Evolutionary conservation across 2,113 vertebrate genomes (phyloP), one percentile per base, ranked within the genome.

Genomic region (Ascaphus truei): DNA sequence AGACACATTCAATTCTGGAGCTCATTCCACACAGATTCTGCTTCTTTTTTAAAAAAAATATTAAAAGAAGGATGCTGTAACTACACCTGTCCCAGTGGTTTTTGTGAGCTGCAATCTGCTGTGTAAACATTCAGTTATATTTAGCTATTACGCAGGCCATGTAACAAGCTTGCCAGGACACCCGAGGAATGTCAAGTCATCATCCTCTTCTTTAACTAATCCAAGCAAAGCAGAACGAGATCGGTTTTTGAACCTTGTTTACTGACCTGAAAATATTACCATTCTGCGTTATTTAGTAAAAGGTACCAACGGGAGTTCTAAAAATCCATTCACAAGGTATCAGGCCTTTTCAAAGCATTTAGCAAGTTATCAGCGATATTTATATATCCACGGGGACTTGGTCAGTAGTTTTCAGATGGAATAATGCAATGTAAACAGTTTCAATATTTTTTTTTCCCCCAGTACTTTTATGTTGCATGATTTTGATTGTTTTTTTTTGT

Each of bases 391-490:
- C 22, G 26, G 50, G 50, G 39, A 56, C 18, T 3, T 18, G 29
- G 29, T 51, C 30, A 26, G n/a, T 23, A 29, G 36, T 34, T 27
- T 33, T 37, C 18, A 16, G 34, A 53, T 53, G 16, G n/a, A 66
- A 55, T 55, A 30, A 39, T 66, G 23, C n/a, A 22, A 26, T 39
- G 31, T n/a, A 59, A 68, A 51, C 31, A 18, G 31, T 25, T 69
- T 60, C 43, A 69, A 60, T 59, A 8, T 34, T 58, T 47, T 65
- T 26, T n/a, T n/a, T n/a, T n/a, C n/a, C n/a, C n/a, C n/a, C n/a
- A n/a, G n/a, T 58, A 53, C 37, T 69, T 51, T 69, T 69, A 60
- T 33, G 30, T 36, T 29, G 22, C 34, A 23, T 8, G 20, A 58
- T 68, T 66, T 53, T 55, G 22, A 68, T 33, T 27, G 43, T 56